Evolutionary conservation across 2,797 vertebrate species (phyloP).

Genomic region (Morelia viridis): DNA sequence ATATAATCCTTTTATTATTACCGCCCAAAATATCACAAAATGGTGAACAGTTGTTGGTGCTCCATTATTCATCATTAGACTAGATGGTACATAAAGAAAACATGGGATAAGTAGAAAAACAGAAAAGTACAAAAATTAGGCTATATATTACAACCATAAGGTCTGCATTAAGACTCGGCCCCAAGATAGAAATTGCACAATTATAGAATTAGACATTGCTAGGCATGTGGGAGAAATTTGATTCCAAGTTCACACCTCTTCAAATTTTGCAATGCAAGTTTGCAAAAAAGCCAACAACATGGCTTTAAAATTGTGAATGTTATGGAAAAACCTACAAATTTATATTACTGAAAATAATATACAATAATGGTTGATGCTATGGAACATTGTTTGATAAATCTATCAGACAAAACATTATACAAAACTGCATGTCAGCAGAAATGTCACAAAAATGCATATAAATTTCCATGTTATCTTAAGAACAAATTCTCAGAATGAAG

Average conservation of each 20-base stretch:
- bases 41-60: not conserved
- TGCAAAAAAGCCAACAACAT: no score
- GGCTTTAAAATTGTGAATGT: no score
- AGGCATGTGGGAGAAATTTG: not conserved
- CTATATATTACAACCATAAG: not conserved
- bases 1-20: not conserved
- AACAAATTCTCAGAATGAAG: not conserved
- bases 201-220: not conserved
- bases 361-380: not conserved
- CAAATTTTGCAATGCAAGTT: no score
- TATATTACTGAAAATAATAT: no score
- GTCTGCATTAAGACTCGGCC: not conserved
- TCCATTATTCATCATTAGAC: not conserved
- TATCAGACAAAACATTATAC: not conserved
- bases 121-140: not conserved
- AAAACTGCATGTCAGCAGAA: not conserved
- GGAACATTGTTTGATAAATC: not conserved
- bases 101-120: not conserved
- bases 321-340: no score
- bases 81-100: not conserved
- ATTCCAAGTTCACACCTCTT: no score
- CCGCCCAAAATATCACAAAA: not conserved
- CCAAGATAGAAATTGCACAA: not conserved
- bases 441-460: not conserved
- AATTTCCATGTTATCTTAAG: not conserved